Evolutionary conservation across 2,113 vertebrate species (phyloP).

Genomic region (Saiga tatarica): DNA sequence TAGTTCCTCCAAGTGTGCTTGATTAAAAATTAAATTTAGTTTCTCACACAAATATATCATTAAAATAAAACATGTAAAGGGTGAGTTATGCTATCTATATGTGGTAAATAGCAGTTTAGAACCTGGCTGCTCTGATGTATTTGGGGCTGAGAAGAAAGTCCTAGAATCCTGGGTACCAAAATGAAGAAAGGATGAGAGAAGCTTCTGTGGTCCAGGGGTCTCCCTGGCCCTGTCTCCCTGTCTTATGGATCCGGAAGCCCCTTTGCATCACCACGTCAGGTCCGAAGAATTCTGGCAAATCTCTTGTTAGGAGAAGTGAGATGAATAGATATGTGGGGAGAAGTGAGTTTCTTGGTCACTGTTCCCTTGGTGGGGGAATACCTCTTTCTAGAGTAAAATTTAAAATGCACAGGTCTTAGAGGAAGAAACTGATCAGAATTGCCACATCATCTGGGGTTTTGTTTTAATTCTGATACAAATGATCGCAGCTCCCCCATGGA

Average conservation of each 20-base stretch:
- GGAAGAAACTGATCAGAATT: too few relatives aligned
- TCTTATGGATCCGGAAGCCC: fast-evolving
- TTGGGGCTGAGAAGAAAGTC: too few relatives aligned
- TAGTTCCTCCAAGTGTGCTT: background rate
- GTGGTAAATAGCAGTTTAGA: background rate
- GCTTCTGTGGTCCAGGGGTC: background rate
- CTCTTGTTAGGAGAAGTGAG: background rate
- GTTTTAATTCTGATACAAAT: background rate
- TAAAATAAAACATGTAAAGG: background rate
- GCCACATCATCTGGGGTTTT: background rate
- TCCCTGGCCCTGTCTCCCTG: too few relatives aligned
- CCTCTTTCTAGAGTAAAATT: background rate
- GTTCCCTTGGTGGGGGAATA: fast-evolving
- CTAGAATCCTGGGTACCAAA: background rate
- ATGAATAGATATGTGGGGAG: background rate
- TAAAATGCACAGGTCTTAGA: background rate
- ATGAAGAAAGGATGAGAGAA: background rate
- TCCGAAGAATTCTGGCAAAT: background rate
- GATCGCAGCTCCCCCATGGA: fast-evolving
- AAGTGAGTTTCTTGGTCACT: background rate
- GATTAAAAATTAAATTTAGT: background rate
- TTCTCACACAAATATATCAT: background rate
- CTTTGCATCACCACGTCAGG: fast-evolving
- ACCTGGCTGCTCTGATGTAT: background rate
- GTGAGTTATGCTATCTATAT: fast-evolving